A percentile compares a stretch with the other conserved stretches of the same genome.
These are phyloP conservation scores for Melanotaenia trifasciata DNA, from an alignment of 2,797 vertebrate genomes.

Conservation along the genomic window DNA sequence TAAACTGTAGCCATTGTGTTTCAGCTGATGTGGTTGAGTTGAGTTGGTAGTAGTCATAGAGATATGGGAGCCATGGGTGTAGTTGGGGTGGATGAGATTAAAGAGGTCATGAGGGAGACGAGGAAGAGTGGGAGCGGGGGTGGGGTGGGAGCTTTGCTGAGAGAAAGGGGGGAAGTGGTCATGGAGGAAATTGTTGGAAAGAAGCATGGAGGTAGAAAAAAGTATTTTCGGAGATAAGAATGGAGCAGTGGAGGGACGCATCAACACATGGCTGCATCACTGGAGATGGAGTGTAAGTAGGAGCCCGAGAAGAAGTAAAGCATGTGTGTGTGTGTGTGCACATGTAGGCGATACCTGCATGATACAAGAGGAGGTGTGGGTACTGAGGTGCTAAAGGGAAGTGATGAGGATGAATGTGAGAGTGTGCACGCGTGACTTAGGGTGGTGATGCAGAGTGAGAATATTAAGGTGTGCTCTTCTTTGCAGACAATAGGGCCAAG, in stretches of 20 bases:
- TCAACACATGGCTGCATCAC: slow-evolving; percentile 64
- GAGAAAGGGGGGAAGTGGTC: slow-evolving; percentile 28
- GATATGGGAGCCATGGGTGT: slow-evolving; percentile 17
- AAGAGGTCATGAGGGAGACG: slow-evolving; percentile 47
- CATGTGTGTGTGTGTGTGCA: slow-evolving; percentile 4
- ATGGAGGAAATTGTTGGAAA: slow-evolving; percentile 29
- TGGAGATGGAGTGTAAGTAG: slow-evolving; percentile 55
- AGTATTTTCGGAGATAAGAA: slow-evolving; percentile 61
- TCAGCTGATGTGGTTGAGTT: slow-evolving; percentile 13
- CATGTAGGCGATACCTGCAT: slow-evolving; percentile 11
- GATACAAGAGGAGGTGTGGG: slow-evolving; percentile 34
- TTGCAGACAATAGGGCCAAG: slow-evolving; percentile 61
- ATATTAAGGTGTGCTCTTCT: slow-evolving; percentile 55
- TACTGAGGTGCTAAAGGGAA: slow-evolving; percentile 43
- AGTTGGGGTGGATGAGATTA: slow-evolving; percentile 49
- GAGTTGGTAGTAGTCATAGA: slow-evolving; percentile 24
- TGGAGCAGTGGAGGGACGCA: slow-evolving; percentile 45
- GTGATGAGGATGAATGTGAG: slow-evolving; percentile 70
- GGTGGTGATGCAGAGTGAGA: slow-evolving; percentile 55
- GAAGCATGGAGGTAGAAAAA: slow-evolving; percentile 50
- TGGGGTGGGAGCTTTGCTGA: slow-evolving; percentile 19
- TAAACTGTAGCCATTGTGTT: slow-evolving; percentile 34
- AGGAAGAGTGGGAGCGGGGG: background rate
- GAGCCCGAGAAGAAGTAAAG: slow-evolving; percentile 43
- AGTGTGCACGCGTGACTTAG: slow-evolving; percentile 37